Evolutionary conservation across 2,113 vertebrate species (phyloP).

Genomic region (Eubucco bourcierii): DNA sequence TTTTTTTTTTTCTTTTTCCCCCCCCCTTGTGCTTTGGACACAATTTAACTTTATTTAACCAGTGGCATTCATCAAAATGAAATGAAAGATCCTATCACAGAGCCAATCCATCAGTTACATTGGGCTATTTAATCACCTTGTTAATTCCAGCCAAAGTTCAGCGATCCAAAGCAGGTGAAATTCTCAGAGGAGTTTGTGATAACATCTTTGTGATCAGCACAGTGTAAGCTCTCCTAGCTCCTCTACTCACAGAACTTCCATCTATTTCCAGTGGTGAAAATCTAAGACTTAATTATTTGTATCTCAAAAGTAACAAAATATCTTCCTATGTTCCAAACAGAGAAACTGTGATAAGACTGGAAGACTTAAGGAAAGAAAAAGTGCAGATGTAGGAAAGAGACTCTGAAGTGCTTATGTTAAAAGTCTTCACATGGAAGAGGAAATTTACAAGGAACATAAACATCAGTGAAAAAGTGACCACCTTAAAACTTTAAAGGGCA

Average conservation of each 20-base stretch:
- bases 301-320: neutral
- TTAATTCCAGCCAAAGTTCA: constrained; percentile 22
- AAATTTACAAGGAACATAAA: neutral
- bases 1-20: neutral
- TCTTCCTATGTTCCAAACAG: neutral
- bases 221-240: neutral
- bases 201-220: constrained; percentile 15
- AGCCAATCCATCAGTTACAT: neutral
- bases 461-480: neutral
- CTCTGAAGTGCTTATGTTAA: neutral
- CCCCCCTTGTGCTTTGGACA: neutral
- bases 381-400: neutral
- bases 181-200: neutral
- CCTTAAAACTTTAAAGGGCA: neutral
- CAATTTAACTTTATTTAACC: constrained; percentile 18
- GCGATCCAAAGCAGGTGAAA: constrained; percentile 14
- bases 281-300: neutral
- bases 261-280: neutral
- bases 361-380: neutral
- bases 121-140: neutral
- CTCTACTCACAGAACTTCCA: neutral
- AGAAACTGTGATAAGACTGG: neutral
- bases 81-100: constrained; percentile 27
- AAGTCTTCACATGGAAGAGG: neutral
- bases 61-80: neutral